Conservation (phyloP, 2,888 invertebrate species). For the Brachyptera risi region DNA sequence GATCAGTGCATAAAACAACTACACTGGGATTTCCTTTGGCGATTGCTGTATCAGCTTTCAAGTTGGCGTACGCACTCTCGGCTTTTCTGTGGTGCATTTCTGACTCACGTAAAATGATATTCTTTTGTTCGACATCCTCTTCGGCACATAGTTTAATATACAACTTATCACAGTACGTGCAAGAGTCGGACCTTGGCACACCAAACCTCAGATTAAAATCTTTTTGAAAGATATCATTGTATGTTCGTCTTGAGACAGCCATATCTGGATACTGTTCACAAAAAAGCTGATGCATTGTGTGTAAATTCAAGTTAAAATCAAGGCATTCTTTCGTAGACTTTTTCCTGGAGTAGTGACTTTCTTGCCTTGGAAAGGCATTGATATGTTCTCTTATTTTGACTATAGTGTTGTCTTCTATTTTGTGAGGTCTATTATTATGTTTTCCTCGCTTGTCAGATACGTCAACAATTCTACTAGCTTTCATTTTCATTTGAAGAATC, state of each 20-base stretch:
- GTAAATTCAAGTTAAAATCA: background rate
- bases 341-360: background rate
- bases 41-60: too few species aligned
- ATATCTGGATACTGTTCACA: background rate
- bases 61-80: too few species aligned
- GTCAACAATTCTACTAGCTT: background rate
- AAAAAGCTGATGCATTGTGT: background rate
- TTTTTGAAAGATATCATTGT: slow-evolving; percentile 6
- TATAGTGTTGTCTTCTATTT: too few species aligned
- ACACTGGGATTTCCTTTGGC: too few species aligned
- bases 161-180: slow-evolving; percentile 4
- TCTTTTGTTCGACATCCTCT: background rate
- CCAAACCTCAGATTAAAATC: slow-evolving; percentile 8
- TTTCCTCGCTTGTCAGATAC: background rate
- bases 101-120: background rate
- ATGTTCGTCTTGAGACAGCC: background rate
- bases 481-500: background rate
- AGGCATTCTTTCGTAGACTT: background rate
- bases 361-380: background rate
- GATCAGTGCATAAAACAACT: too few species aligned
- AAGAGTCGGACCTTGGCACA: slow-evolving; percentile 12
- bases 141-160: slow-evolving; percentile 1
- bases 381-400: too few species aligned
- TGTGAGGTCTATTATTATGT: background rate
- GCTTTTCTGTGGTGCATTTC: slow-evolving; percentile 14